Base-by-base conservation (phyloP, 2,888 invertebrate species). In the Sinotaia quadrata region DNA sequence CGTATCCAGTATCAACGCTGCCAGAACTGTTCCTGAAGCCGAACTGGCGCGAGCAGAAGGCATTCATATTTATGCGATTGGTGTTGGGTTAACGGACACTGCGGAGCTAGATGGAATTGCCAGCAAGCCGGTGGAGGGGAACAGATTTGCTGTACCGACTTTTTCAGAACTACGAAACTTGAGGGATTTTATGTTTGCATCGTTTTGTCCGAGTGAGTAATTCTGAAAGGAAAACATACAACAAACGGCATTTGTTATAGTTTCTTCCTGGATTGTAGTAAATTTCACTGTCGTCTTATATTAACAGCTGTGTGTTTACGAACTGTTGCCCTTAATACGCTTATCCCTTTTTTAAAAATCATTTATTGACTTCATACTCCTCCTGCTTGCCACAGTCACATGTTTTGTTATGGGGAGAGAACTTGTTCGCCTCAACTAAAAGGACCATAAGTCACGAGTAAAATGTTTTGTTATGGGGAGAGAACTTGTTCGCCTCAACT, bases 1-100 rank as follows among this genome's bases (percentile, higher is more conserved):
- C 29, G 71, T 81, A 33, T 85, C 85, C 18, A 84, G 83, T 67
- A 74, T 76, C 31, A 73, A 78, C 69, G 62, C 72, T n/a, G 63
- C 76, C 67, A 18, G 69, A 57, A 73, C 77, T 29, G 27, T 76
- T 60, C 69, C 77, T 57, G 74, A 81, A 68, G 78, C 79, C 7
- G 67, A 68, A 54, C 29, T 29, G 12, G 68, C 77, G 2, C 67
- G 72, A 12, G 62, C 49, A 0, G 70, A 29, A 21, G 75, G 74
- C 29, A 77, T 81, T 31, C 73, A 75, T 29, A 70, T 81, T 21
- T 71, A 79, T 33, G 78, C 75, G 24, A 72, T 81, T 61, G 80
- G 81, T 21, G 73, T 80, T 49, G 72, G 74, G 12, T 58, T 81
- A 29, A 58, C 70, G 21, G 75, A 75, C 51, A 67, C 75, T 2